These are phyloP conservation scores for Meliscaeva auricollis DNA, from an alignment of 2,888 invertebrate species.

Conservation along the genomic window DNA sequence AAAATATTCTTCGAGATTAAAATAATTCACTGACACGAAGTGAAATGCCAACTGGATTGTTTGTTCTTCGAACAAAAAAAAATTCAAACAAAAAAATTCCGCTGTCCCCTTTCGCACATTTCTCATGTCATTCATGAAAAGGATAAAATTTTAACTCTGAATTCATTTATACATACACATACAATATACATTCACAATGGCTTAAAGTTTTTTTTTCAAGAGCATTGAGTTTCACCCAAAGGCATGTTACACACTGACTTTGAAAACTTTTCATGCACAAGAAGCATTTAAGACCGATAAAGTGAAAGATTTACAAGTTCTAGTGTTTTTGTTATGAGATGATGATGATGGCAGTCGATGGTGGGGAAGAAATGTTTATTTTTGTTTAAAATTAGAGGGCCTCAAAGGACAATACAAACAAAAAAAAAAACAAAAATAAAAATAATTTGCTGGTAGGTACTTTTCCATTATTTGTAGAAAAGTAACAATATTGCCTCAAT, in stretches of 20 bases:
- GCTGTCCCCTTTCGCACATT: background rate
- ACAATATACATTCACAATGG: background rate
- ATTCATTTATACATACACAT: background rate
- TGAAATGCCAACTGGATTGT: conserved; percentile 35
- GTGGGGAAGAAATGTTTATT: conserved; percentile 7
- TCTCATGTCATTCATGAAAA: conserved; percentile 7
- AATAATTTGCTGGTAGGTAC: background rate
- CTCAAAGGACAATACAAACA: background rate
- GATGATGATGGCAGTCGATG: background rate
- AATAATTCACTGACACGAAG: conserved; percentile 45
- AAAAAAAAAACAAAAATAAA: background rate
- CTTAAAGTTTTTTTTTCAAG: background rate
- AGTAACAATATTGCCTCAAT: conserved; percentile 3
- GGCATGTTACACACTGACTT: conserved; percentile 12
- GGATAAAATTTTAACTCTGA: conserved; percentile 10
- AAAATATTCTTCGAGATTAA: conserved; percentile 55
- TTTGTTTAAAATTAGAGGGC: conserved; percentile 15
- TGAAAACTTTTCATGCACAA: conserved; percentile 27
- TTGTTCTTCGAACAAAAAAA: background rate
- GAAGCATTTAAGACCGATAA: conserved; percentile 24
- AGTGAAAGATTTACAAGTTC: conserved; percentile 19
- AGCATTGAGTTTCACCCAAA: conserved; percentile 3
- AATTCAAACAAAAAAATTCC: background rate
- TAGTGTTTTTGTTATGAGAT: background rate
- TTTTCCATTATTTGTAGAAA: conserved; percentile 5